Evolutionary conservation across 1,140 invertebrate genomes (phyloP).

Genomic region (Drosophila miranda): DNA sequence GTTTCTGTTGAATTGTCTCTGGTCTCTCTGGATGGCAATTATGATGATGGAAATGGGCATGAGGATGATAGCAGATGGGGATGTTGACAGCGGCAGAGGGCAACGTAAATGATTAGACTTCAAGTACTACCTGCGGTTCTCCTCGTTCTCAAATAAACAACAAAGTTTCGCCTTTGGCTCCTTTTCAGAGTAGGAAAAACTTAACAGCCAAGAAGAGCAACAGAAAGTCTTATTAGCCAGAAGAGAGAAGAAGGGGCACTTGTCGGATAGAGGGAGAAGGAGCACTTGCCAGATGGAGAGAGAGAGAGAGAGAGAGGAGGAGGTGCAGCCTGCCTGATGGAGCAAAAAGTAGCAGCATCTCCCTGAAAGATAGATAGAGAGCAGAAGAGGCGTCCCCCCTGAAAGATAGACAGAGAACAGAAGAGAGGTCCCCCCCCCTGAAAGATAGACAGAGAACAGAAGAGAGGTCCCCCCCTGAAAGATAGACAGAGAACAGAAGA

Average conservation of each 20-base stretch:
- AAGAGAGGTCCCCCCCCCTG: too few relatives aligned
- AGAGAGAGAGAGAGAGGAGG: not conserved
- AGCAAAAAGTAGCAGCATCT: too few relatives aligned
- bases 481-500: too few relatives aligned
- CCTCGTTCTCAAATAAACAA: slow-evolving; percentile 73
- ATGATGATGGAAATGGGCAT: too few relatives aligned
- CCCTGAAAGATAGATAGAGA: not conserved
- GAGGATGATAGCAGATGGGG: not conserved
- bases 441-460: not conserved
- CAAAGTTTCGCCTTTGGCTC: slow-evolving; percentile 27
- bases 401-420: too few relatives aligned
- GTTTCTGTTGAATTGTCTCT: slow-evolving; percentile 32
- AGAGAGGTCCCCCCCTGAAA: too few relatives aligned
- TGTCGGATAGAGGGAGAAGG: not conserved
- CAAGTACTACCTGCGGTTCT: slow-evolving; percentile 64
- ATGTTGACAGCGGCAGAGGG: slow-evolving; percentile 31
- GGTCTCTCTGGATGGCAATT: not conserved
- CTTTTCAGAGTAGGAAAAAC: slow-evolving; percentile 25
- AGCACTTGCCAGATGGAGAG: too few relatives aligned
- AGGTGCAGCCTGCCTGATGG: too few relatives aligned
- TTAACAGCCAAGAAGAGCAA: slow-evolving; percentile 31
- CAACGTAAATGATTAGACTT: slow-evolving; percentile 74
- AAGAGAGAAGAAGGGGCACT: slow-evolving; percentile 22
- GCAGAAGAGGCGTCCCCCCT: too few relatives aligned
- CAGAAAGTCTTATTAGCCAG: slow-evolving; percentile 56